A percentile compares a stretch with the other conserved stretches of the same genome.
Evolutionary conservation across 2,113 vertebrate species (phyloP).

Genomic region (Polypterus senegalus): DNA sequence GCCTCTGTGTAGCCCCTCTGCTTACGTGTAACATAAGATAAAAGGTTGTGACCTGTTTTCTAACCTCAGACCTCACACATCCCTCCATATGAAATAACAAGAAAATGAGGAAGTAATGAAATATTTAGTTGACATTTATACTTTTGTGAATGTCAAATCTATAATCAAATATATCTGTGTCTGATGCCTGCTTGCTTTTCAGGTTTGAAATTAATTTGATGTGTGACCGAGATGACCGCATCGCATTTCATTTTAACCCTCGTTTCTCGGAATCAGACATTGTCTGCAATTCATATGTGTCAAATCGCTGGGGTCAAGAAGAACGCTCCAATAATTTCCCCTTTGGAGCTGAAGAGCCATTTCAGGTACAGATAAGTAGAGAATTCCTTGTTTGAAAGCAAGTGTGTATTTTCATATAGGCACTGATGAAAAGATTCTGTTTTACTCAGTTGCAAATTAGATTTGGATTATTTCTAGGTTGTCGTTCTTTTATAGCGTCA

Average conservation of each 20-base stretch:
- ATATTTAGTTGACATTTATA: not conserved
- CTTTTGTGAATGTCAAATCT: not conserved
- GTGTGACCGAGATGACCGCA: slow-evolving; percentile 43
- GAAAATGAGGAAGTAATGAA: too few species aligned
- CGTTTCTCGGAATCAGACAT: slow-evolving; percentile 47
- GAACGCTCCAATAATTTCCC: slow-evolving; percentile 47
- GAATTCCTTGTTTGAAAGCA: too few species aligned
- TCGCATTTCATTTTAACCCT: slow-evolving; percentile 60
- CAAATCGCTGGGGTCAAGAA: slow-evolving; percentile 52
- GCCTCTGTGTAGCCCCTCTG: too few species aligned
- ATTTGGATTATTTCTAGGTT: too few species aligned
- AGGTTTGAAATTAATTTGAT: slow-evolving; percentile 69
- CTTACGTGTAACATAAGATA: too few species aligned
- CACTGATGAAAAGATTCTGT: too few species aligned
- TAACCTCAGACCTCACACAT: too few species aligned
- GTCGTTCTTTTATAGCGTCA: too few species aligned
- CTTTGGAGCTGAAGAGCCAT: slow-evolving; percentile 44
- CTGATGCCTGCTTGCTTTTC: slow-evolving; percentile 7
- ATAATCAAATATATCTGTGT: slow-evolving; percentile 1
- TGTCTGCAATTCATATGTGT: slow-evolving; percentile 53
- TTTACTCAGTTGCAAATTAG: too few species aligned
- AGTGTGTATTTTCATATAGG: too few species aligned
- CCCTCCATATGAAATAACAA: too few species aligned
- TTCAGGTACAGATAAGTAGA: slow-evolving; percentile 41
- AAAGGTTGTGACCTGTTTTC: too few species aligned